phyloP scores from a whole-genome alignment of 2,797 vertebrate genomes.

The Acanthis flammea region DNA sequence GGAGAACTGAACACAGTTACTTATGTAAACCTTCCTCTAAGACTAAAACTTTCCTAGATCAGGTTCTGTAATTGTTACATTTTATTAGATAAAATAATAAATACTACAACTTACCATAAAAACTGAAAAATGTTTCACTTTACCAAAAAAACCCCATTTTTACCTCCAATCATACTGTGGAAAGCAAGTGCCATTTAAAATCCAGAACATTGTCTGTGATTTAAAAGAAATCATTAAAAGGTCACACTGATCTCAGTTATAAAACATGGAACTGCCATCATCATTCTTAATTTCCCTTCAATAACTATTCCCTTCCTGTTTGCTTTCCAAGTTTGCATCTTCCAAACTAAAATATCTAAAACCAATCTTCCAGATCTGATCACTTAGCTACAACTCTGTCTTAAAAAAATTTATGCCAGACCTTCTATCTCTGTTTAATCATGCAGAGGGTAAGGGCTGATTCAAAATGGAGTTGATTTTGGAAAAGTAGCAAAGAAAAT shows the following conservation, averaged over 20 bases:
- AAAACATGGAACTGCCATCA: background rate
- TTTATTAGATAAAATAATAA: background rate
- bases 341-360: background rate
- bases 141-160: background rate
- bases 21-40: background rate
- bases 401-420: background rate
- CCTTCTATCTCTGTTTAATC: background rate
- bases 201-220: background rate
- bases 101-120: background rate
- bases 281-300: background rate
- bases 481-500: background rate
- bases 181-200: background rate
- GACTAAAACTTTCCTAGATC: background rate
- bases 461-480: background rate
- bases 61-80: background rate
- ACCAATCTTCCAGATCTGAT: background rate
- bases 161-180: background rate
- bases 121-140: background rate
- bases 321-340: background rate
- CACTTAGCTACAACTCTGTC: background rate
- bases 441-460: background rate
- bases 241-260: background rate
- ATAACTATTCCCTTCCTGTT: background rate
- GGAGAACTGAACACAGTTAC: background rate
- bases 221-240: background rate